A percentile compares a stretch with the other conserved stretches of the same genome.
These are phyloP conservation scores for Xiphophorus birchmanni DNA, from an alignment of 2,797 vertebrate species.

Conservation along the genomic window DNA sequence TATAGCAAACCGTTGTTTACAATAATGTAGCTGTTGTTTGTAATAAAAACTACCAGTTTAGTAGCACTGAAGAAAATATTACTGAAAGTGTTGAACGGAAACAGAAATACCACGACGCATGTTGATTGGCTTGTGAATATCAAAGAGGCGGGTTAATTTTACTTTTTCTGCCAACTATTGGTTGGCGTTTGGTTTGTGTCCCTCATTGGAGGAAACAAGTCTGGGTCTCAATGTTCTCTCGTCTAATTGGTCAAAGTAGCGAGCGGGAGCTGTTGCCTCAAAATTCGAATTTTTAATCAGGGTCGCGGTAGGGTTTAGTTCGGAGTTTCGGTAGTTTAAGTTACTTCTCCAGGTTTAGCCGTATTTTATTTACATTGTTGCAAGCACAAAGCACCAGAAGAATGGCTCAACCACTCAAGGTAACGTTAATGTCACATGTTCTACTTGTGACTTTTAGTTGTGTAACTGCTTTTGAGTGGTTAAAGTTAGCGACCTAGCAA, in stretches of 20 bases:
- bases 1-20: neutral
- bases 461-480: neutral
- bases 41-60: neutral
- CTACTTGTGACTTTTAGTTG: neutral
- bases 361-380: fast-evolving
- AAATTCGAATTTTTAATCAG: conserved; percentile 40
- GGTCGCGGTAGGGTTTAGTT: fast-evolving
- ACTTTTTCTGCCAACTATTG: conserved; percentile 12
- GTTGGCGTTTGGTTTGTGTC: neutral
- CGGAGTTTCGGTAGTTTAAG: neutral
- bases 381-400: conserved; percentile 22
- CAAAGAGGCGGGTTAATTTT: conserved; percentile 12
- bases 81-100: neutral
- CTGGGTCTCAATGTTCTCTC: fast-evolving
- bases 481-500: neutral
- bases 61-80: neutral
- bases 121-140: conserved; percentile 21
- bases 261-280: conserved; percentile 22
- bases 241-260: conserved; percentile 50
- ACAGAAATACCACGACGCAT: neutral
- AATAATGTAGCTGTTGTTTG: neutral
- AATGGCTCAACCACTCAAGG: conserved; percentile 75
- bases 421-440: conserved; percentile 36
- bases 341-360: neutral
- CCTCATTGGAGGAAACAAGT: conserved; percentile 17